Evolutionary conservation across 2,888 invertebrate species (phyloP).

Genomic region (Hyposoter didymator): DNA sequence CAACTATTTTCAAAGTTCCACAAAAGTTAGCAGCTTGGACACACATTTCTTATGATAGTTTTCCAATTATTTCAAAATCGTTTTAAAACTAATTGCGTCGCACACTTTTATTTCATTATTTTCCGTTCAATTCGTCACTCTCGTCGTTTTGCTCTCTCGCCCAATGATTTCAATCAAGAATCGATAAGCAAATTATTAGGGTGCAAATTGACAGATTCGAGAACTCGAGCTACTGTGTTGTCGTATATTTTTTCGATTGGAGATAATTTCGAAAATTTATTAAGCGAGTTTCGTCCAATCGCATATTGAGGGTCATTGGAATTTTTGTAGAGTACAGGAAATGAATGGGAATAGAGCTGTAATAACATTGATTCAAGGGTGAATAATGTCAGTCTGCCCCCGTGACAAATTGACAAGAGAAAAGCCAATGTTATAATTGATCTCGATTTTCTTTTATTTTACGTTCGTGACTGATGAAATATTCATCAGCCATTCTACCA

Average conservation of each 20-base stretch:
- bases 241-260: background rate
- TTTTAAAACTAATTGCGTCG: background rate
- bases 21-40: too few relatives aligned
- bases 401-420: background rate
- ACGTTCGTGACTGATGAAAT: constrained; percentile 61
- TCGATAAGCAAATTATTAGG: constrained; percentile 24
- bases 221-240: background rate
- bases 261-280: background rate
- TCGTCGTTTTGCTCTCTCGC: background rate
- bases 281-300: background rate
- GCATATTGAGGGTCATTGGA: background rate
- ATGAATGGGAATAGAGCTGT: background rate
- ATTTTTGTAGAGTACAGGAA: background rate
- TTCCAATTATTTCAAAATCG: background rate
- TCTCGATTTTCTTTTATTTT: constrained; percentile 16
- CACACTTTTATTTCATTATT: too few relatives aligned
- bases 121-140: background rate
- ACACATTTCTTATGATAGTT: background rate
- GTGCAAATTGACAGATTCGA: background rate
- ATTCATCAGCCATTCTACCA: constrained; percentile 50
- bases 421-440: constrained; percentile 9
- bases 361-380: constrained; percentile 8
- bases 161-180: constrained; percentile 14
- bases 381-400: background rate
- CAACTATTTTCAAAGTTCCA: background rate